Evolutionary conservation across 2,888 invertebrate genomes (phyloP).

Genomic region (Cephonodes hylas): DNA sequence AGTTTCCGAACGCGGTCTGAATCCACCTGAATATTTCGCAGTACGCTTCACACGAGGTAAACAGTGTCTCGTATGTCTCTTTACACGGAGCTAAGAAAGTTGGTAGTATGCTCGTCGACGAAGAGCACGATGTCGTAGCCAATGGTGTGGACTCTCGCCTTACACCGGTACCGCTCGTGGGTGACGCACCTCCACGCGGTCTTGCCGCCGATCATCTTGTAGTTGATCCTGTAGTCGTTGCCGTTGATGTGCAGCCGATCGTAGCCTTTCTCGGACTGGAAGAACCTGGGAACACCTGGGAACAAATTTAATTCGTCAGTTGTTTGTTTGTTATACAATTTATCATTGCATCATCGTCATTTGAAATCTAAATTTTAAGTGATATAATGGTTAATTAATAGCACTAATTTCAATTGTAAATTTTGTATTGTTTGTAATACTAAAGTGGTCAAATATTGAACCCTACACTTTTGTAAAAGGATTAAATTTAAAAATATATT

Average conservation of each 20-base stretch:
- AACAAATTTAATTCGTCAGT: background rate
- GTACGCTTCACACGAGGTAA: no score
- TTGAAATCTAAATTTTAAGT: no score
- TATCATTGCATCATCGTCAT: no score
- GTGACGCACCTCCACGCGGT: conserved; percentile 15
- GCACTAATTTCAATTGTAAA: no score
- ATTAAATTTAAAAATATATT: no score
- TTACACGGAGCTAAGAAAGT: background rate
- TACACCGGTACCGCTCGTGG: conserved; percentile 16
- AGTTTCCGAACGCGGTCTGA: no score
- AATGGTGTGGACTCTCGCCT: conserved; percentile 8
- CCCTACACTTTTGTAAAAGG: no score
- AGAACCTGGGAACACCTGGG: background rate
- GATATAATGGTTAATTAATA: no score
- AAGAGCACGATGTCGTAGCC: background rate
- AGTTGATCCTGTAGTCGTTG: background rate
- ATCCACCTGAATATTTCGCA: no score
- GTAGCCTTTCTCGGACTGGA: background rate
- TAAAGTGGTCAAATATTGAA: no score
- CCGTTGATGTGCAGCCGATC: background rate
- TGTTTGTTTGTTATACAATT: no score
- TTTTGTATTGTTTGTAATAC: no score
- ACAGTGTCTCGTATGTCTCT: background rate
- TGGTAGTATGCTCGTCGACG: conserved; percentile 1
- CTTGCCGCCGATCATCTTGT: background rate